Base-by-base conservation (phyloP, 1,140 invertebrate species). In the Aricia agestis region DNA sequence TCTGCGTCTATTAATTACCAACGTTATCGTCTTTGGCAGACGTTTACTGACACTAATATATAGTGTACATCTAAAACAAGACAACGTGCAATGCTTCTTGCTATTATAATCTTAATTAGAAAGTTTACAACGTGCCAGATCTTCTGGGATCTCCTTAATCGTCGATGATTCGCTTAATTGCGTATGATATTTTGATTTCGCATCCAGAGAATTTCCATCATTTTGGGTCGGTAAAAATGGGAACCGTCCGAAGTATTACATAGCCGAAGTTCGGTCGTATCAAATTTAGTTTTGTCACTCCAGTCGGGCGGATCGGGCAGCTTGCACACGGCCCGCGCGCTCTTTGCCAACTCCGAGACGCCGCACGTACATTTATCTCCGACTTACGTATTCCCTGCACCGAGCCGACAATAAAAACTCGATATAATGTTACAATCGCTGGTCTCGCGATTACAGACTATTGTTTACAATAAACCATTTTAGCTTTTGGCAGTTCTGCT, bases 211-310 rank as follows among this genome's bases (percentile, higher is more conserved):
- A 17, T 59, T 17, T 59, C 59, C 19, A 1, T 6, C 18, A 63
- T 19, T 25, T 63, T 13, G 17, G n/a, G 18, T 63, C 17, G 17
- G 2, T 18, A 7, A 18, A 36, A 36, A 36, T 36, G 36, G 36
- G 6, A 36, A 36, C 6, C 6, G 36, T 36, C 36, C 36, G 6
- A 36, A 7, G 36, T 36, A 36, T 36, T 36, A 36, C 79, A 87
- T 87, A 84, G 79, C 77, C 78, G 80, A 82, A 82, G 77, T 85
- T 85, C 85, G 79, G 79, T 72, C 75, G 74, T 85, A 87, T 90
- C 88, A 89, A 88, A 89, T 89, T 89, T 91, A 91, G 86, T 89
- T 84, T 85, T 89, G 89, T 90, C 87, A 87, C 86, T 91, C 87
- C 87, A 91, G 87, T 75, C 86, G 89, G 76, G 84, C 84, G 89